Base-by-base conservation (phyloP, 2,113 vertebrate genomes). In the Erythrocercus mccallii region DNA sequence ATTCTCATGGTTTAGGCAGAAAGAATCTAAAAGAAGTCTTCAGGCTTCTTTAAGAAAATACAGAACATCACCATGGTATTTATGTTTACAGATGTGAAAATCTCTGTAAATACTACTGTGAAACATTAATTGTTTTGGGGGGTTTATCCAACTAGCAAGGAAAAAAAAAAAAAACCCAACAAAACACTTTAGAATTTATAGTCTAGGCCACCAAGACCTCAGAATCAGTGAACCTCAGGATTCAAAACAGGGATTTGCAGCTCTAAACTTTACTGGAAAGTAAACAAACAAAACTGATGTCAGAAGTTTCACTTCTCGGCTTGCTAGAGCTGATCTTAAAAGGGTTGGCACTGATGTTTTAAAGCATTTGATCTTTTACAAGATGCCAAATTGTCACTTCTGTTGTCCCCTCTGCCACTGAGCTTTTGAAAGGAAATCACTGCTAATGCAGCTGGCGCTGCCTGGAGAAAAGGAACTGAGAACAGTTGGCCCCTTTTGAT, bases 81-180 rank as follows among this genome's bases (percentile, higher is more conserved):
- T 78, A 50, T 94, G 37, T 89, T 97, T 96, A 69, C 64, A 92
- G 65, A 62, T 82, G 37, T 93, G 54, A 90, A 86, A 62, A 28
- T 33, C 13, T 40, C 22, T 56, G 16, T 77, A 84, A 87, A 76
- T 79, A 78, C 66, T 71, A 40, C 54, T n/a, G 56, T 68, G 65
- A 74, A 58, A 40, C 21, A 40, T 66, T 86, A 4, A 15, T 77
- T 81, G 21, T 2, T 71, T 84, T 50, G 27, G 7, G 28, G 23
- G 10, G 20, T 44, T 91, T 76, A 79, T 10, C 37, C 53, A 91
- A 15, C 48, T 81, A 22, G 28, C 24, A 68, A 87, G 30, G 24
- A 9, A 28, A 73, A 73, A 58, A 24, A n/a, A 10, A 66, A 44
- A 35, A n/a, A 2, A 0, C 0, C 3, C 27, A 35, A 27, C 8